phyloP scores from a whole-genome alignment of 2,888 invertebrate genomes.

The Leucophenga maculata region DNA sequence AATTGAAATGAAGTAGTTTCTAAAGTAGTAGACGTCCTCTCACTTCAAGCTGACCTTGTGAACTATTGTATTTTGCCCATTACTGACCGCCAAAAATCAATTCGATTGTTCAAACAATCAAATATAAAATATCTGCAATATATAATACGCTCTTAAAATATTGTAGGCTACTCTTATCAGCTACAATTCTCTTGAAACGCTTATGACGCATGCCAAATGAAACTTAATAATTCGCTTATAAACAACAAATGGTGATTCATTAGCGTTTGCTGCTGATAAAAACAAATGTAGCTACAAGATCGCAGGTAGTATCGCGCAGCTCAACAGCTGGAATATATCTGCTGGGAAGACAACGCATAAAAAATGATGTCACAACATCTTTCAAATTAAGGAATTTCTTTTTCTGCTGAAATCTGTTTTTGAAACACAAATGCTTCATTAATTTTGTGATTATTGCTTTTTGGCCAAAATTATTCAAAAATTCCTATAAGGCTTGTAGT shows the following conservation, averaged over 20 bases:
- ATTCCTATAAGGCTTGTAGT: neutral
- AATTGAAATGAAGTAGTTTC: neutral
- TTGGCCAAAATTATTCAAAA: too few relatives aligned
- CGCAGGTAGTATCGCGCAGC: too few relatives aligned
- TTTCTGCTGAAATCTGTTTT: too few relatives aligned
- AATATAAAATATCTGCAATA: neutral
- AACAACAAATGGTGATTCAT: constrained; percentile 6
- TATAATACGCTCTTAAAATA: neutral
- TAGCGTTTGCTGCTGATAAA: neutral
- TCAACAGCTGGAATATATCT: too few relatives aligned
- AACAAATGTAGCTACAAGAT: neutral
- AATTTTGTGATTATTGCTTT: too few relatives aligned
- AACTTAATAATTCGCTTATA: neutral
- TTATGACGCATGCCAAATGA: constrained; percentile 5
- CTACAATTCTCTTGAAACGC: constrained; percentile 3
- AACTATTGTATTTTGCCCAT: neutral
- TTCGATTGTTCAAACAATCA: neutral
- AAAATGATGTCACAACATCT: too few relatives aligned
- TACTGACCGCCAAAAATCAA: neutral
- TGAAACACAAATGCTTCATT: too few relatives aligned
- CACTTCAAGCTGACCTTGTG: neutral
- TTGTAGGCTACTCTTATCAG: neutral
- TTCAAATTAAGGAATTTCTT: too few relatives aligned
- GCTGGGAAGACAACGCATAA: too few relatives aligned
- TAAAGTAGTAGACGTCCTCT: neutral